These are phyloP conservation scores for Dreissena polymorpha DNA, from an alignment of 1,140 invertebrate genomes.

Conservation along the genomic window DNA sequence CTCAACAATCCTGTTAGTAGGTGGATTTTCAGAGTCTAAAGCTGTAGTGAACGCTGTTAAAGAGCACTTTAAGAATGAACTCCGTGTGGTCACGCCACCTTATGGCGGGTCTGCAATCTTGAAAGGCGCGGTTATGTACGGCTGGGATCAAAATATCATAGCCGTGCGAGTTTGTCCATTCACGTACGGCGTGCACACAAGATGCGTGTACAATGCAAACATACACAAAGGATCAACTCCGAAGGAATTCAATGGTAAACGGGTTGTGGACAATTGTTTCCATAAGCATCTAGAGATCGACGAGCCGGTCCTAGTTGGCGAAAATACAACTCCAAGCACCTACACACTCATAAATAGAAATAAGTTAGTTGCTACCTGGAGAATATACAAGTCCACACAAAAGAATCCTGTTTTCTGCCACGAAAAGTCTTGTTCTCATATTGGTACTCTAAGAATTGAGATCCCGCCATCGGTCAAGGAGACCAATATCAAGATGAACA, in stretches of 20 bases:
- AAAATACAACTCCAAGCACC: background rate
- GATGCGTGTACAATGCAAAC: constrained; percentile 2
- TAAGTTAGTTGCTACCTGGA: constrained; percentile 23
- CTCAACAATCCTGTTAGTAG: constrained; percentile 34
- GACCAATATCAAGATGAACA: background rate
- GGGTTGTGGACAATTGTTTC: constrained; percentile 26
- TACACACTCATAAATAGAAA: constrained; percentile 17
- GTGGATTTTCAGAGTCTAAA: constrained; percentile 41
- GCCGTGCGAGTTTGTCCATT: constrained; percentile 28
- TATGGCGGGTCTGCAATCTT: constrained; percentile 12
- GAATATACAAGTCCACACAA: constrained; percentile 25
- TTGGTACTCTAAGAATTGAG: constrained; percentile 30
- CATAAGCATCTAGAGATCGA: constrained; percentile 29
- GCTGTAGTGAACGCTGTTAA: background rate
- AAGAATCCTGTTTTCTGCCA: constrained; percentile 39
- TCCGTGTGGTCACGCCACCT: constrained; percentile 9
- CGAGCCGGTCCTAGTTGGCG: constrained; percentile 12
- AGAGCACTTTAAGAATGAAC: background rate
- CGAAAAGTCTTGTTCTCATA: constrained; percentile 1
- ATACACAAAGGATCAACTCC: background rate
- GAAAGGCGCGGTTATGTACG: constrained; percentile 51
- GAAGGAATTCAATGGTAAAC: background rate
- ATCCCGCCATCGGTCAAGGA: constrained; percentile 23
- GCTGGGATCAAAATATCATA: constrained; percentile 36
- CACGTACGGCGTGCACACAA: constrained; percentile 41